Evolutionary conservation across 2,888 invertebrate species (phyloP), one percentile per base, ranked within the genome.

Genomic region (Amphipyra berbera): DNA sequence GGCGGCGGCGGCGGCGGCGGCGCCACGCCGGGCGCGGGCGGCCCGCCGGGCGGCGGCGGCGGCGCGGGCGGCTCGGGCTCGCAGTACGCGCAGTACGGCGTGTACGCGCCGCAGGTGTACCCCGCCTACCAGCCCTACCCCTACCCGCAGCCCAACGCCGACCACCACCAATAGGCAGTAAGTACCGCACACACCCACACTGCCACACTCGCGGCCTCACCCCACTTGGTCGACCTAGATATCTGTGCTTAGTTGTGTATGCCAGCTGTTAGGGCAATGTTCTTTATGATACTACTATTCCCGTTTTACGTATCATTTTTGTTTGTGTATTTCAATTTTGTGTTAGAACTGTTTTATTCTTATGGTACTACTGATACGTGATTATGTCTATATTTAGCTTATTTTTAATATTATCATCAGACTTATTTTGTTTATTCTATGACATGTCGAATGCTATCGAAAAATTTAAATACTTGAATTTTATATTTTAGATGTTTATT

Each of bases 91-190:
- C 87, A 84, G 75, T 91, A 93, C 88, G 85, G 87, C 58, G 84
- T 90, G 82, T 94, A 94, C 88, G 88, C 85, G 71, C 76, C 67
- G 70, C 86, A 83, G 70, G 85, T 91, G 71, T 91, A 91, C 87
- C 90, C 88, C 64, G 89, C 82, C 59, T 89, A 88, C 86, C 81
- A 79, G 73, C 86, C 85, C 35, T 89, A 89, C 85, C 83, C 83
- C 6, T 92, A 92, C 86, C 84, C 83, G 41, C 84, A 83, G 64
- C 85, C 83, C 13, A 88, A 87, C 68, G 37, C 60, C 27, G 90
- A 87, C 10, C 85, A 84, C 68, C 93, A 89, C 61, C 90, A 92
- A 93, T 90, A 88, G 77, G 79, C 83, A 84, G 76, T 89, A 84
- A 82, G 81, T 77, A 73, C 49, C 21, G 6, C 46, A 10, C 46